phyloP scores from a whole-genome alignment of 2,797 vertebrate species.

The Benthosema pterotum region DNA sequence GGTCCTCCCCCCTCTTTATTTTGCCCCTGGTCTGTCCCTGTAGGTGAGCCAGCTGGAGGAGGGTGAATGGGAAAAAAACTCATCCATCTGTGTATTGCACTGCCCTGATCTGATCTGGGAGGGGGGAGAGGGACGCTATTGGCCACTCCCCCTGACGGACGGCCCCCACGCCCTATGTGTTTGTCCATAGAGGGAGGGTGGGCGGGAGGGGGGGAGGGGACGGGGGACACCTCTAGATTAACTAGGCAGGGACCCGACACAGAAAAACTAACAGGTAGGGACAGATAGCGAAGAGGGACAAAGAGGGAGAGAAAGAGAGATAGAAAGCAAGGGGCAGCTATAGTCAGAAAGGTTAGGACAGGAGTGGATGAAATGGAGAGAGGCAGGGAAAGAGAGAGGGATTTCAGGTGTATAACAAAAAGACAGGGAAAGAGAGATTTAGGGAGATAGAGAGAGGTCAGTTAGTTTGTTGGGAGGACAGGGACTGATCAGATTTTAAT shows the following conservation, averaged over 20 bases:
- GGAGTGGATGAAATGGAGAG: not conserved
- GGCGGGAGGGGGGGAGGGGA: constrained; percentile 81
- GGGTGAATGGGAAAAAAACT: constrained; percentile 86
- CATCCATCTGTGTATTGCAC: constrained; percentile 91
- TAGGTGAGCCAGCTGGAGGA: constrained; percentile 89
- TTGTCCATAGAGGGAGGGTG: constrained; percentile 83
- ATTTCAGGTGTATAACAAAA: constrained; percentile 7
- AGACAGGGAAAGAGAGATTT: constrained; percentile 26
- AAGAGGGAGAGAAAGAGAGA: constrained; percentile 54
- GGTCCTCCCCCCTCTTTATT: not conserved
- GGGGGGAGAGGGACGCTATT: constrained; percentile 85
- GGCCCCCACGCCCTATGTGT: constrained; percentile 86
- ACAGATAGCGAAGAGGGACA: constrained; percentile 61
- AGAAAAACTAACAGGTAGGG: constrained; percentile 63
- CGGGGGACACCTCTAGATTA: constrained; percentile 84
- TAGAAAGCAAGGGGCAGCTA: constrained; percentile 23
- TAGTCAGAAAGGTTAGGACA: constrained; percentile 1
- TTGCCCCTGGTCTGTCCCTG: constrained; percentile 2
- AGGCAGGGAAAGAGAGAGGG: constrained; percentile 44
- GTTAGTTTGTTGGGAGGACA: constrained; percentile 50
- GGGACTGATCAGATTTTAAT: constrained; percentile 65
- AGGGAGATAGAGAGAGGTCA: constrained; percentile 50
- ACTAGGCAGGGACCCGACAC: constrained; percentile 82
- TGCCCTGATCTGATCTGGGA: constrained; percentile 90
- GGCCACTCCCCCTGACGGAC: constrained; percentile 84